Evolutionary conservation across 2,888 invertebrate species (phyloP).

Genomic region (Syrista parreyssii): DNA sequence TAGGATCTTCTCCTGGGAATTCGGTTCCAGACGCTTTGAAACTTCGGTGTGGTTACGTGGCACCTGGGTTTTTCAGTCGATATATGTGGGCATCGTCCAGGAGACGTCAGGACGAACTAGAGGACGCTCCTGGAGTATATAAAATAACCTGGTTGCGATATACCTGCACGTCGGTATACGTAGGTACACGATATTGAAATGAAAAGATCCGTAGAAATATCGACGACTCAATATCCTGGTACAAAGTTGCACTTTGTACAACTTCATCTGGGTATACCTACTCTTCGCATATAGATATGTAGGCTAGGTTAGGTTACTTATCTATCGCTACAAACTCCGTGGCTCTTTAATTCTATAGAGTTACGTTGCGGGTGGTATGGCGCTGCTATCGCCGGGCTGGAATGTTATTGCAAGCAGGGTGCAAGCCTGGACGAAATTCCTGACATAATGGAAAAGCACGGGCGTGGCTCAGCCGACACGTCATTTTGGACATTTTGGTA

Average conservation of each 20-base stretch:
- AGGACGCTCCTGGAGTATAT: not conserved
- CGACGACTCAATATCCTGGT: not conserved
- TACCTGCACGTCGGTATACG: not conserved
- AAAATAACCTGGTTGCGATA: not conserved
- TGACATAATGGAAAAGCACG: slow-evolving; percentile 34
- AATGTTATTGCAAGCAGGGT: slow-evolving; percentile 41
- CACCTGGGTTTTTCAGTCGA: not conserved
- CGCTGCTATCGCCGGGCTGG: slow-evolving; percentile 17
- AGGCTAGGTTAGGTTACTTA: not conserved
- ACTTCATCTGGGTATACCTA: not conserved
- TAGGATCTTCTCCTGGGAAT: too few relatives aligned
- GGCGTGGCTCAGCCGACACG: slow-evolving; percentile 13
- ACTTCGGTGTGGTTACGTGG: too few relatives aligned
- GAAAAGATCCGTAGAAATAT: not conserved
- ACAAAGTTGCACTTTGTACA: not conserved
- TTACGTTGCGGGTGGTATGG: not conserved
- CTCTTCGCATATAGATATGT: not conserved
- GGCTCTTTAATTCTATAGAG: not conserved
- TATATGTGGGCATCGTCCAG: not conserved
- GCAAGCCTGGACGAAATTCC: slow-evolving; percentile 43
- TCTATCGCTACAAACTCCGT: not conserved
- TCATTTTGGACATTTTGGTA: slow-evolving; percentile 8
- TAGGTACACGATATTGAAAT: not conserved
- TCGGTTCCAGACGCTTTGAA: too few relatives aligned
- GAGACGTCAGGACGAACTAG: not conserved